Evolutionary conservation across 2,888 invertebrate species (phyloP).

Genomic region (Belgica antarctica): DNA sequence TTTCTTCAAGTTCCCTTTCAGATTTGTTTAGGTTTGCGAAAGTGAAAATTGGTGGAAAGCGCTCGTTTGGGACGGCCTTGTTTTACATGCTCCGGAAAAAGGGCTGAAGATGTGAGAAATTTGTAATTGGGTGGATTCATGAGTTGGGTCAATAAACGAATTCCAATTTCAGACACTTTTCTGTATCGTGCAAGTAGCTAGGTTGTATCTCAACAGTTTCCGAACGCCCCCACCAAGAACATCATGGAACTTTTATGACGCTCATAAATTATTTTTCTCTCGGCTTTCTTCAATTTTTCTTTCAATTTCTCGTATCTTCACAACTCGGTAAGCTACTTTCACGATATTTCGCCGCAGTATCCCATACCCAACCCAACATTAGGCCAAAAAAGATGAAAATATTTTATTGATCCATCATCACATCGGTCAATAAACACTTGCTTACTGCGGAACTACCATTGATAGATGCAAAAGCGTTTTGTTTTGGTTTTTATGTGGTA

Average conservation of each 20-base stretch:
- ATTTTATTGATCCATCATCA: conserved; percentile 1
- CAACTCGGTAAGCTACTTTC: not conserved
- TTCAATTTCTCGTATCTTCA: conserved; percentile 15
- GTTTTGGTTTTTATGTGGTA: no score
- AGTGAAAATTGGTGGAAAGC: not conserved
- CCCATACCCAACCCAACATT: no score
- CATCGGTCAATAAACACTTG: not conserved
- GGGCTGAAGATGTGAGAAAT: conserved; percentile 23
- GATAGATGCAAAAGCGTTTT: no score
- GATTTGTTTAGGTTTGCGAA: conserved; percentile 15
- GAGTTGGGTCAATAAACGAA: no score
- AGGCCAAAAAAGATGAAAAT: not conserved
- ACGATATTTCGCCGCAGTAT: not conserved
- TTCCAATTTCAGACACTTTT: no score
- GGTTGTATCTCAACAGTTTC: no score
- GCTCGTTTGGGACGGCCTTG: not conserved
- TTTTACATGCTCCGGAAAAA: not conserved
- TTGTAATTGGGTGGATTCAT: no score
- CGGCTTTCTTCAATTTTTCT: not conserved
- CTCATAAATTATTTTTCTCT: conserved; percentile 11
- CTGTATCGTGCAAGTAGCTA: no score
- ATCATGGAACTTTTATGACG: conserved; percentile 21
- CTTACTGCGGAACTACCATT: no score
- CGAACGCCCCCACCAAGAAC: no score
- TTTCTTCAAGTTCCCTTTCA: not conserved